Conservation (phyloP, 1,140 invertebrate genomes). For the Vanessa atalanta region DNA sequence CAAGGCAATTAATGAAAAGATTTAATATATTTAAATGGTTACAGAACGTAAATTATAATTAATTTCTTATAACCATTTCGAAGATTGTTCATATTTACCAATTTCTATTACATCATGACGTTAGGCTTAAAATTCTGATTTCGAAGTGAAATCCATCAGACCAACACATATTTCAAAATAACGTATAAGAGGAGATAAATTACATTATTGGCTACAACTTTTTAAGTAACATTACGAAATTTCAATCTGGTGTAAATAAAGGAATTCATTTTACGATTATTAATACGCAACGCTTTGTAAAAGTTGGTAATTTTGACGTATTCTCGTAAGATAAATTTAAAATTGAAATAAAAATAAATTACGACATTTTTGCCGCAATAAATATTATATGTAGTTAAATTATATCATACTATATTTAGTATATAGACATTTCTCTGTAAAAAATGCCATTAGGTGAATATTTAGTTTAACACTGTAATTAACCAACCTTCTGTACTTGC, state of each 20-base stretch:
- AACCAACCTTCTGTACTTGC: slow-evolving; percentile 30
- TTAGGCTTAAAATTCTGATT: slow-evolving; percentile 19
- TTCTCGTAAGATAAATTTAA: not conserved
- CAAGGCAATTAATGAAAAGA: too few relatives aligned
- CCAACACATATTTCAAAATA: slow-evolving; percentile 19
- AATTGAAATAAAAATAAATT: not conserved
- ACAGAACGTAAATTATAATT: not conserved
- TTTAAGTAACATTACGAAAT: slow-evolving; percentile 21
- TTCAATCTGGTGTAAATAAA: slow-evolving; percentile 2
- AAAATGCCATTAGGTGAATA: not conserved
- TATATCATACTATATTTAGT: too few relatives aligned
- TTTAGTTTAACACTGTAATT: slow-evolving; percentile 9
- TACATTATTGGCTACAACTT: slow-evolving; percentile 21
- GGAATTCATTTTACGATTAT: not conserved
- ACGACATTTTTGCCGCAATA: not conserved
- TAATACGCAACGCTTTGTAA: not conserved
- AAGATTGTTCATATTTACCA: not conserved
- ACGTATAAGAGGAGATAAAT: slow-evolving; percentile 15
- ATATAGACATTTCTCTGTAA: too few relatives aligned
- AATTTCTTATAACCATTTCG: not conserved
- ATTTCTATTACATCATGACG: not conserved
- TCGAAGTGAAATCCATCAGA: slow-evolving; percentile 23
- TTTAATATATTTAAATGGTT: too few relatives aligned
- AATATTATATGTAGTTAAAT: not conserved
- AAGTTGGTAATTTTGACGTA: not conserved